Conservation (phyloP, 1,140 invertebrate genomes). For the Metaphire vulgaris region DNA sequence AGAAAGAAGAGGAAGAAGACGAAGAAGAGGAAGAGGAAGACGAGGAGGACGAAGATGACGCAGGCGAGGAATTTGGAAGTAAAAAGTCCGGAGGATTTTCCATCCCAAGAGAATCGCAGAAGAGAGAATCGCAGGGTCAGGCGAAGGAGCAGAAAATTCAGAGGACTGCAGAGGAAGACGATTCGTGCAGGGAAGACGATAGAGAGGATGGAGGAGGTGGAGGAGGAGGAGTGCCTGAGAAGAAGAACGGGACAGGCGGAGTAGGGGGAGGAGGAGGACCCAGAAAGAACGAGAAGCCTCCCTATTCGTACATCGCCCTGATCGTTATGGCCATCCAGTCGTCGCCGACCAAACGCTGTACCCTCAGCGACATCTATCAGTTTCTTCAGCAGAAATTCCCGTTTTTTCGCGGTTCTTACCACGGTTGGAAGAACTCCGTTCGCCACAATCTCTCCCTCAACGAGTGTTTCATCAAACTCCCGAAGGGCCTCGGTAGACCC, state of each 20-base stretch:
- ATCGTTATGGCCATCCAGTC: conserved; percentile 94
- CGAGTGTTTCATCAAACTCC: conserved; percentile 76
- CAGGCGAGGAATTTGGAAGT: not conserved
- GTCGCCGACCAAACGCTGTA: conserved; percentile 54
- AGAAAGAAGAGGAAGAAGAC: not conserved
- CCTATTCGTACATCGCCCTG: conserved; percentile 91
- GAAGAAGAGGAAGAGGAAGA: not conserved
- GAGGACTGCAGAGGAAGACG: not conserved
- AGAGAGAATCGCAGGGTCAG: not conserved
- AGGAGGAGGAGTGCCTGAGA: too few species aligned
- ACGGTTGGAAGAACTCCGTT: conserved; percentile 99
- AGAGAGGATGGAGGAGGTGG: not conserved
- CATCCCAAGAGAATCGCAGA: too few species aligned
- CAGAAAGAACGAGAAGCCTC: conserved; percentile 71
- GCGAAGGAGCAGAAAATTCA: not conserved
- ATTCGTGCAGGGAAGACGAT: not conserved
- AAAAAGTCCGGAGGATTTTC: too few species aligned
- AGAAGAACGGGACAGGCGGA: not conserved
- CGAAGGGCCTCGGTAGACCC: conserved; percentile 67
- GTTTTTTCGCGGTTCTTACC: conserved; percentile 89
- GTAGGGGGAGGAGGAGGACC: not conserved
- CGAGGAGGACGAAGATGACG: not conserved
- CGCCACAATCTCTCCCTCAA: conserved; percentile 92
- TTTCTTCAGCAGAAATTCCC: conserved; percentile 61
- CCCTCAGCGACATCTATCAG: conserved; percentile 54